Base-by-base conservation (phyloP, 1,140 invertebrate species). In the Bombus consobrinus region DNA sequence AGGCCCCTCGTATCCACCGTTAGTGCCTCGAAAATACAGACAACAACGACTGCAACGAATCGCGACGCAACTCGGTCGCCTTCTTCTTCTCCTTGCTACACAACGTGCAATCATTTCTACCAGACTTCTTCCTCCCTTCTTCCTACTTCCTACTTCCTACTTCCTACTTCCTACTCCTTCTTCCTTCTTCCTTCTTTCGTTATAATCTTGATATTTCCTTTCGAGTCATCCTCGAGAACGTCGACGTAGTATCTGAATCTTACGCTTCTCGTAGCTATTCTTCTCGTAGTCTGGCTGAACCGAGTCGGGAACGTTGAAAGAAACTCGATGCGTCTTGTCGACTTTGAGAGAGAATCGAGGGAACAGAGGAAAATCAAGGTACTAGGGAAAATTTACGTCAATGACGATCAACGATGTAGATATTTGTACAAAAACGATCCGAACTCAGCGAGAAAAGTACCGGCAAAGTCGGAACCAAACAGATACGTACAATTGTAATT, bases 1-100 rank as follows among this genome's bases (percentile, higher is more conserved):
- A 91, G 87, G 84, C 88, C 81, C 81, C 85, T 92, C 88, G 80
- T 85, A 85, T 72, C 83, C 85, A 77, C 82, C 83, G 85, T 74
- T 75, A 53, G 81, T 73, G 76, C 81, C 80, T 79, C 59, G 76
- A 88, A 80, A 85, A 76, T 80, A 53, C 75, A 85, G 81, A 86
- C 81, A 64, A 77, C 88, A 68, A 87, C 85, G 57, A 85, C 69
- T 69, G 53, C 8, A 12, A 83, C 83, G 68, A 83, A 47, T 78
- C 72, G 75, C 75, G 34, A 80, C 72, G 47, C 43, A 71, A 91
- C 78, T 88, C 59, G 28, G 47, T 47, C 76, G 57, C 28, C 10
- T 43, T 22, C 37, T 59, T 34, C 34, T 9, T 18, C 43, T 15
- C 18, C 8, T n/a, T 10, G 59, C 28, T 10, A 13, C 15, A 28